Percentiles rank a stretch among this genome's conserved stretches.
Evolutionary conservation across 2,797 vertebrate species (phyloP).

Genomic region (Geotria australis): DNA sequence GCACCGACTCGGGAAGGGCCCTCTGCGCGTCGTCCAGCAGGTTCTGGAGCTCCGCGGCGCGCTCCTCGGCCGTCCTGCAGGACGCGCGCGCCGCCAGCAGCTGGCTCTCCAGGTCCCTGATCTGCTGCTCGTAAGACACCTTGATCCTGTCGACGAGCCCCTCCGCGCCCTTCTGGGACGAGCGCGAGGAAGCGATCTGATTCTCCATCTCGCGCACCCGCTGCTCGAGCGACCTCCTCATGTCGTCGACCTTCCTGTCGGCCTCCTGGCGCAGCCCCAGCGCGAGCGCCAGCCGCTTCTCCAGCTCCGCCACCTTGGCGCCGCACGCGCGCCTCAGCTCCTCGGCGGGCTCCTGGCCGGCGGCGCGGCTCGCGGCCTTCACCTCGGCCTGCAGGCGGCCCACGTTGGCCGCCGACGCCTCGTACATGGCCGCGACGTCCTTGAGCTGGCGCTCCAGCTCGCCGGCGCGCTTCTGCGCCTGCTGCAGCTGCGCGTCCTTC

Average conservation of each 20-base stretch:
- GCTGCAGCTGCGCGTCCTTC: constrained; percentile 47
- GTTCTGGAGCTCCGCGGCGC: constrained; percentile 27
- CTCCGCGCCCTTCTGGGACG: constrained; percentile 25
- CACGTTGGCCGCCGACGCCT: constrained; percentile 63
- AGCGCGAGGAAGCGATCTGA: constrained; percentile 26
- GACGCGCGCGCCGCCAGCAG: constrained; percentile 28
- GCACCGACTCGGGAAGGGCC: constrained; percentile 33
- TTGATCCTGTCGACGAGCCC: constrained; percentile 16
- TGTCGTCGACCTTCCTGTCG: constrained; percentile 24
- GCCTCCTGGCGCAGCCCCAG: constrained; percentile 22
- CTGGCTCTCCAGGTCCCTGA: constrained; percentile 19
- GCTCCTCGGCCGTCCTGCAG: constrained; percentile 33
- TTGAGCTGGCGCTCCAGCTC: constrained; percentile 47
- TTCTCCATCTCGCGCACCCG: constrained; percentile 46
- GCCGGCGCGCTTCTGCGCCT: constrained; percentile 34
- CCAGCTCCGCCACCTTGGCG: constrained; percentile 30
- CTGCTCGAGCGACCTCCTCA: constrained; percentile 39
- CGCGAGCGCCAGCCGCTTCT: constrained; percentile 19
- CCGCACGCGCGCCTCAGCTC: constrained; percentile 8
- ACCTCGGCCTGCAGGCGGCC: constrained; percentile 56
- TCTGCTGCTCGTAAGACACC: constrained; percentile 24
- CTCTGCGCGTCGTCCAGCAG: constrained; percentile 26
- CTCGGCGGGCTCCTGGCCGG: constrained; percentile 21
- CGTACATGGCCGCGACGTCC: constrained; percentile 56
- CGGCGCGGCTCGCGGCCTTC: constrained; percentile 45